Evolutionary conservation across 2,888 invertebrate genomes (phyloP).

Genomic region (Sminthurides aquaticus): DNA sequence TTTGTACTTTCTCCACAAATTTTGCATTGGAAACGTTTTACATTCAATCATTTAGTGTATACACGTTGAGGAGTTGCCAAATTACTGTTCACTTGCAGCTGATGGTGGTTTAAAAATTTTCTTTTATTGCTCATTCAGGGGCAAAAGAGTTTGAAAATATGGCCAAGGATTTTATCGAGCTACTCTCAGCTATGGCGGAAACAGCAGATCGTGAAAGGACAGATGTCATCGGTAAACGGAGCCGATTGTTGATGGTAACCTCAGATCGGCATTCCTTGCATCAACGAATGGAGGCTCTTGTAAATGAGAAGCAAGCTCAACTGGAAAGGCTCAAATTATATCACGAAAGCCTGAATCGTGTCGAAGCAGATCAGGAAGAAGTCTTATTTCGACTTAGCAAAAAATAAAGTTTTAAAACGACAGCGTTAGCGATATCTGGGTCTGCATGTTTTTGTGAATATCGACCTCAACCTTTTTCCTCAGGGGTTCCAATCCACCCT

Average conservation of each 20-base stretch:
- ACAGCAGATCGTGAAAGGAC: conserved; percentile 31
- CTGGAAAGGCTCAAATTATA: conserved; percentile 34
- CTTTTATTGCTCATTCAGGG: conserved; percentile 12
- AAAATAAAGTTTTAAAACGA: conserved; percentile 17
- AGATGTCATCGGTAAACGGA: conserved; percentile 39
- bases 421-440: too few species aligned
- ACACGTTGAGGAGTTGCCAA: too few species aligned
- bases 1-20: too few species aligned
- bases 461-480: too few species aligned
- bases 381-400: conserved; percentile 28
- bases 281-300: conserved; percentile 29
- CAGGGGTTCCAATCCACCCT: too few species aligned
- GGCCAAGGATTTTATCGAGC: conserved; percentile 29
- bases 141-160: conserved; percentile 24
- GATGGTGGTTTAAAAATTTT: too few species aligned
- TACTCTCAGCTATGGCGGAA: conserved; percentile 26
- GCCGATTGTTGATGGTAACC: conserved; percentile 32
- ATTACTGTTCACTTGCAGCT: too few species aligned
- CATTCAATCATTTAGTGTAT: too few species aligned
- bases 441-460: too few species aligned
- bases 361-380: conserved; percentile 38
- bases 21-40: not conserved
- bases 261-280: conserved; percentile 34
- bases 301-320: conserved; percentile 36
- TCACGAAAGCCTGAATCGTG: conserved; percentile 32